Conservation (phyloP, 2,888 invertebrate species). For the Gasteruption jaculator region DNA sequence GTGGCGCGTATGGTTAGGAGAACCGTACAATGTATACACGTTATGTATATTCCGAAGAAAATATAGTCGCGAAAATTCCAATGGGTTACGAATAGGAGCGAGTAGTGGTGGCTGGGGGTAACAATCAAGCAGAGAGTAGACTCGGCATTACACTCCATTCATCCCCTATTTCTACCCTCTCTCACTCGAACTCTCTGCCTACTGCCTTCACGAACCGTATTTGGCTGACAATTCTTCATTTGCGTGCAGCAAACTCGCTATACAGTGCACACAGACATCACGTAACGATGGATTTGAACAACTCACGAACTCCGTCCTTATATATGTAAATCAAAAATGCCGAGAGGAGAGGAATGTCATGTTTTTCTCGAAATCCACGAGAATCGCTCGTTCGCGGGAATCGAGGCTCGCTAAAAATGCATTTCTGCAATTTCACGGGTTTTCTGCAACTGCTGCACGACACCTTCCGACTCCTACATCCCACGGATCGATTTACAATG, state of each 20-base stretch:
- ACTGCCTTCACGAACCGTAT: conserved; percentile 35
- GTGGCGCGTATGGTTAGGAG: too few relatives aligned
- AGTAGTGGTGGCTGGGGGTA: conserved; percentile 33
- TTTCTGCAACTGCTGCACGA: too few relatives aligned
- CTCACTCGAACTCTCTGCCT: conserved; percentile 16
- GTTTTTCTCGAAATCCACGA: too few relatives aligned
- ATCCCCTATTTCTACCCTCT: conserved; percentile 34
- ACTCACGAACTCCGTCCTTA: conserved; percentile 23
- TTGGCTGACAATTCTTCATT: conserved; percentile 52
- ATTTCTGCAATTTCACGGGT: too few relatives aligned
- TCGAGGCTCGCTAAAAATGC: too few relatives aligned
- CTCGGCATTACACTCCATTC: conserved; percentile 51
- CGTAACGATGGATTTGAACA: conserved; percentile 33
- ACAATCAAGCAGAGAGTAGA: conserved; percentile 49
- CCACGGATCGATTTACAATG: too few relatives aligned
- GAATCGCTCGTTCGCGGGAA: too few relatives aligned
- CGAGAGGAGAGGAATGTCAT: too few relatives aligned
- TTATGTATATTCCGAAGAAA: too few relatives aligned
- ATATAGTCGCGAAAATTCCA: conserved; percentile 46
- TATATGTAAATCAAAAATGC: too few relatives aligned
- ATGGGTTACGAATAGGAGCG: conserved; percentile 32
- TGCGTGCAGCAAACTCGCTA: conserved; percentile 46
- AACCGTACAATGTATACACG: too few relatives aligned
- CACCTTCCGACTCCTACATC: too few relatives aligned
- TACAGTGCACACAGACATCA: conserved; percentile 25